phyloP scores from a whole-genome alignment of 2,113 vertebrate species.

The Crotalus helleri region DNA sequence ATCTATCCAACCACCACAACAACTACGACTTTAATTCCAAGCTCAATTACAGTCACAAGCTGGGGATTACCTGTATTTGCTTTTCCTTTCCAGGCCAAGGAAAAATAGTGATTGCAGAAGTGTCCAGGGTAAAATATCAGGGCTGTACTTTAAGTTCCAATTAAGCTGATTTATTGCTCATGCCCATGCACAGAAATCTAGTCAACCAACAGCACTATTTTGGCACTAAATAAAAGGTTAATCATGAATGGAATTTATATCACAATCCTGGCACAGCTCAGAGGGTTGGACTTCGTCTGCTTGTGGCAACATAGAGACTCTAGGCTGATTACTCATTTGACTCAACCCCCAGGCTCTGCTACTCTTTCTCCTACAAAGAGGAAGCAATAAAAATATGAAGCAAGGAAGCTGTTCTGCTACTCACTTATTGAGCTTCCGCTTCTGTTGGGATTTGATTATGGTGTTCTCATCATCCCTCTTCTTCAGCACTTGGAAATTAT shows the following conservation, averaged over 20 bases:
- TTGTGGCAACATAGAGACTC: background rate
- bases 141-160: background rate
- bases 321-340: background rate
- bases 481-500: constrained; percentile 76
- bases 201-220: background rate
- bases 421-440: constrained; percentile 75
- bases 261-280: background rate
- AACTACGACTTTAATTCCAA: background rate
- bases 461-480: constrained; percentile 67
- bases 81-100: background rate
- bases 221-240: background rate
- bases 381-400: too few species aligned
- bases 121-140: background rate
- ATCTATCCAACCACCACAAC: background rate
- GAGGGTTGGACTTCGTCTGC: background rate
- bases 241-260: background rate
- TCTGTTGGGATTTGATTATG: constrained; percentile 68
- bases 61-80: background rate
- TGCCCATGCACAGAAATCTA: background rate
- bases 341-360: background rate
- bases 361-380: background rate
- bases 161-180: background rate
- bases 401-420: too few species aligned
- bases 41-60: background rate
- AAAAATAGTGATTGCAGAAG: background rate